Conservation (phyloP, 1,140 invertebrate species). For the Dysdera silvatica region DNA sequence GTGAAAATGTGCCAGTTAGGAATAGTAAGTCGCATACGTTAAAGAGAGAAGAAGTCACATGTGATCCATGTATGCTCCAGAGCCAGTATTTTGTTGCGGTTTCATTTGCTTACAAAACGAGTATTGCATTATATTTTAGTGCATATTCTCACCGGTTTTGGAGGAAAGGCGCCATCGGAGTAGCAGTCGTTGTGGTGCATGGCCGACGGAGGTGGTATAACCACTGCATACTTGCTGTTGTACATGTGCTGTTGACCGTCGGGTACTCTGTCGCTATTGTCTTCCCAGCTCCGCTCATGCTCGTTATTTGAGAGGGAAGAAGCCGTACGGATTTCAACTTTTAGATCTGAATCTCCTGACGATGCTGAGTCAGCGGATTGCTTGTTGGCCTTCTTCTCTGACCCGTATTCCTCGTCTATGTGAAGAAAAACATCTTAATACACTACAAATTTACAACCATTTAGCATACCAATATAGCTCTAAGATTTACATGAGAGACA, state of each 20-base stretch:
- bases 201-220: too few species aligned
- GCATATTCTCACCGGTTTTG: conserved; percentile 51
- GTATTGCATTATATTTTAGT: too few species aligned
- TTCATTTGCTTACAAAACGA: too few species aligned
- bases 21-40: too few species aligned
- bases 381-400: conserved; percentile 72
- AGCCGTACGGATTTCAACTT: conserved; percentile 74
- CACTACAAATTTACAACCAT: too few species aligned
- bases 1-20: too few species aligned
- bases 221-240: conserved; percentile 75
- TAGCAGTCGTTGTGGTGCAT: conserved; percentile 67
- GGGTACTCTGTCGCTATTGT: conserved; percentile 45
- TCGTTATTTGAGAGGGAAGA: conserved; percentile 65
- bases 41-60: too few species aligned
- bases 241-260: conserved; percentile 51
- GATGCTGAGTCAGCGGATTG: conserved; percentile 59
- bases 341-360: conserved; percentile 75
- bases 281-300: conserved; percentile 48
- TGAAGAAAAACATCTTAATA: conserved; percentile 25
- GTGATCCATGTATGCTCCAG: too few species aligned
- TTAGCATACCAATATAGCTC: too few species aligned
- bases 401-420: conserved; percentile 45
- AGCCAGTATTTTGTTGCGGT: too few species aligned
- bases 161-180: conserved; percentile 67
- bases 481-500: too few species aligned